Conservation (phyloP, 2,113 vertebrate species). For the Salvelinus namaycush region DNA sequence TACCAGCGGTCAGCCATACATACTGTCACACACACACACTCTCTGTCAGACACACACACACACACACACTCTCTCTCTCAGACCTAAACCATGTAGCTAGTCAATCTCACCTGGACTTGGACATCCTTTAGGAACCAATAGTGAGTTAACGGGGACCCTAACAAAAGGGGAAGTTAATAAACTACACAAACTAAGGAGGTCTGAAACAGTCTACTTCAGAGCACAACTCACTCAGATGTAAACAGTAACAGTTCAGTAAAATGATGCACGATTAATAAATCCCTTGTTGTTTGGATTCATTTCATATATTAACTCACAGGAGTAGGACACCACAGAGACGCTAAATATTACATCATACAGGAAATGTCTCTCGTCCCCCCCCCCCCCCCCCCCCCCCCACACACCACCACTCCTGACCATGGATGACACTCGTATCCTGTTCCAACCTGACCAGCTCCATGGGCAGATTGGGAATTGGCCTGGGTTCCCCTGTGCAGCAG, state of each 20-base stretch:
- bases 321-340: conserved; percentile 45
- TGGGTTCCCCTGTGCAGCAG: neutral
- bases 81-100: conserved; percentile 47
- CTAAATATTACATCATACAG: conserved; percentile 58
- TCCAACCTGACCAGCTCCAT: neutral
- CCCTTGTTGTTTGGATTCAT: conserved; percentile 20
- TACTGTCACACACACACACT: neutral
- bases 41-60: neutral
- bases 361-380: conserved; percentile 8
- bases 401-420: neutral
- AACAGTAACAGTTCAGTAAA: conserved; percentile 18
- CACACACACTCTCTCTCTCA: conserved; percentile 9
- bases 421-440: conserved; percentile 11
- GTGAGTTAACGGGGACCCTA: conserved; percentile 39
- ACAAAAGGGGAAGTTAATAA: conserved; percentile 24
- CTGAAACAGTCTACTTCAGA: neutral
- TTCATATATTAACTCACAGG: conserved; percentile 35
- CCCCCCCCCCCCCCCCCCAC: neutral
- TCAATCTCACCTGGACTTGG: conserved; percentile 73
- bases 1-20: conserved; percentile 56
- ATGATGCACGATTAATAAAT: conserved; percentile 6
- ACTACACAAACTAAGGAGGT: conserved; percentile 39
- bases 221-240: neutral
- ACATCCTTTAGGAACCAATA: conserved; percentile 60
- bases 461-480: conserved; percentile 45